phyloP scores from a whole-genome alignment of 2,113 vertebrate species.

The Eulemur macaco region DNA sequence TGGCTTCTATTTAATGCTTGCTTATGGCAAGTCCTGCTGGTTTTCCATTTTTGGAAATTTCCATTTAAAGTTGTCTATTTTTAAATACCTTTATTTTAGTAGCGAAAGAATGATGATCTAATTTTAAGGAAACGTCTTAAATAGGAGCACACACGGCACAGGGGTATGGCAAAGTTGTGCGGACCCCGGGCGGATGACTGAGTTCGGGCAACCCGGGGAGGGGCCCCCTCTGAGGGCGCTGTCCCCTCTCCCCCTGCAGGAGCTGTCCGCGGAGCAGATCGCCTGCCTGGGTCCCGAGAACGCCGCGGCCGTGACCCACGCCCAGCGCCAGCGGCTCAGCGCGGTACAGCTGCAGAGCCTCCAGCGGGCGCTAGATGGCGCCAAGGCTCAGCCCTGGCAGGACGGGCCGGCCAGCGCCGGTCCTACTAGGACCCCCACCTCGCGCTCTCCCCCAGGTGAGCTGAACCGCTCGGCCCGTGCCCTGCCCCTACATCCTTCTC shows the following conservation, averaged over 20 bases:
- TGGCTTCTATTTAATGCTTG: background rate
- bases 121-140: background rate
- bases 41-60: background rate
- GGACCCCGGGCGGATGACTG: background rate
- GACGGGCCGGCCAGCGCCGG: background rate
- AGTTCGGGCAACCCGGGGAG: background rate
- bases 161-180: background rate
- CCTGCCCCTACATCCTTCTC: too few species aligned
- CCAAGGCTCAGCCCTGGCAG: conserved; percentile 54
- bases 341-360: conserved; percentile 84
- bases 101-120: background rate
- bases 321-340: conserved; percentile 78
- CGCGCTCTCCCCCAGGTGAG: conserved; percentile 68
- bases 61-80: background rate
- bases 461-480: rapidly evolving
- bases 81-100: background rate
- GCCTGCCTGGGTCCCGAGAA: conserved; percentile 85
- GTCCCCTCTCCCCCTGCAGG: conserved; percentile 72
- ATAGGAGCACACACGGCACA: background rate
- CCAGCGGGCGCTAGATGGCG: conserved; percentile 83
- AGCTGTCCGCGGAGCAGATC: conserved; percentile 85
- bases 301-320: conserved; percentile 81
- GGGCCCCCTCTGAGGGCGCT: background rate
- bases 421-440: background rate
- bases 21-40: background rate